Percentiles rank a stretch among this genome's conserved stretches.
Evolutionary conservation across 1,140 invertebrate species (phyloP).

Genomic region (Drosophila leontia): DNA sequence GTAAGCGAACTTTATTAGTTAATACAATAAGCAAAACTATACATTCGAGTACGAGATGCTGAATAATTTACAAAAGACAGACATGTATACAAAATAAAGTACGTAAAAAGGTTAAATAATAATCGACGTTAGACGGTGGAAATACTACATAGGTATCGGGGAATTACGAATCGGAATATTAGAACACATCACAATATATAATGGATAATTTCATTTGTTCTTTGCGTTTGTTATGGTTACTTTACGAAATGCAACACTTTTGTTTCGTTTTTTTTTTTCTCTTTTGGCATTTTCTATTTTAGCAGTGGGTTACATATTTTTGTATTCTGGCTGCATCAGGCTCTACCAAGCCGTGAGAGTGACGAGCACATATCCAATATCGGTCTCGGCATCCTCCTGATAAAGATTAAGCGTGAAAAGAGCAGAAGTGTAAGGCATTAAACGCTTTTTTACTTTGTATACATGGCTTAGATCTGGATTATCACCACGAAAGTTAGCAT

Average conservation of each 20-base stretch:
- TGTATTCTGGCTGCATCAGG: constrained; percentile 19
- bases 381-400: constrained; percentile 84
- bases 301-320: constrained; percentile 32
- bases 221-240: constrained; percentile 33
- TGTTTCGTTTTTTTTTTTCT: constrained; percentile 56
- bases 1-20: constrained; percentile 69
- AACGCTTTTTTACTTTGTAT: constrained; percentile 74
- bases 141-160: constrained; percentile 31
- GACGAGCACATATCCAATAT: constrained; percentile 87
- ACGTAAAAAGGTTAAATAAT: constrained; percentile 33
- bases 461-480: constrained; percentile 54
- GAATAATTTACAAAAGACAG: constrained; percentile 61
- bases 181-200: constrained; percentile 51
- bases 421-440: constrained; percentile 63
- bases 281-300: constrained; percentile 68
- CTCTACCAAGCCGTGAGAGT: constrained; percentile 87
- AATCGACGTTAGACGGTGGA: constrained; percentile 44
- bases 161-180: constrained; percentile 43
- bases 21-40: constrained; percentile 66
- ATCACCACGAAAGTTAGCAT: constrained; percentile 6
- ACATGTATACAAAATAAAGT: constrained; percentile 74
- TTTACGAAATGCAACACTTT: constrained; percentile 48
- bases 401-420: constrained; percentile 69
- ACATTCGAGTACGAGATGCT: constrained; percentile 40
- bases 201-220: constrained; percentile 50